A percentile compares a stretch with the other conserved stretches of the same genome.
Conservation (phyloP, 2,888 invertebrate species). For the Callinectes sapidus region DNA sequence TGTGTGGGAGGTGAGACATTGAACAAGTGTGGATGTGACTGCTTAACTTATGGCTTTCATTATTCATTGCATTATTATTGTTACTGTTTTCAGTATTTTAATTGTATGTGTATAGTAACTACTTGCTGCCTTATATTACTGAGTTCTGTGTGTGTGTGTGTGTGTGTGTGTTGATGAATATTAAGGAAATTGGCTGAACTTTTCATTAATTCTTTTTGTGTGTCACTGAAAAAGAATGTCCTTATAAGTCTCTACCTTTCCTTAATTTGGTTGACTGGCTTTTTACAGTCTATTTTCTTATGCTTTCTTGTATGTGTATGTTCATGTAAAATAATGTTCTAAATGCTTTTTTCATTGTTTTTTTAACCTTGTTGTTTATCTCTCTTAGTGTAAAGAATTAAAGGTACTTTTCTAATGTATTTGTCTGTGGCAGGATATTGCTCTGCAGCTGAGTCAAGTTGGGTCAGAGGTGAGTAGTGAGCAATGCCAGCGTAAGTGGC, state of each 20-base stretch:
- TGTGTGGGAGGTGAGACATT: conserved; percentile 45
- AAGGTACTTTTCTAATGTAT: not conserved
- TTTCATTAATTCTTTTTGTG: not conserved
- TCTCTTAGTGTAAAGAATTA: not conserved
- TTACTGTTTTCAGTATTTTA: not conserved
- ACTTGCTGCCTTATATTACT: no score
- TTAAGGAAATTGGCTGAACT: no score
- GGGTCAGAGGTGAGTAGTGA: not conserved
- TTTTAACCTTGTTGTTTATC: not conserved
- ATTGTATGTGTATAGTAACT: not conserved
- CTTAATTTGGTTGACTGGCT: not conserved
- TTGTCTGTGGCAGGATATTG: conserved; percentile 42
- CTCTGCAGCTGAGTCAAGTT: conserved; percentile 41
- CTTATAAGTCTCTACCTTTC: not conserved
- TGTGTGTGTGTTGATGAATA: not conserved
- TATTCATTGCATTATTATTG: not conserved
- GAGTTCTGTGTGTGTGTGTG: not conserved
- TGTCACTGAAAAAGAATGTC: no score
- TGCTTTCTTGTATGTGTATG: not conserved
- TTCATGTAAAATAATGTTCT: not conserved
- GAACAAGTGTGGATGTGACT: not conserved
- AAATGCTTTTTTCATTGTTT: not conserved
- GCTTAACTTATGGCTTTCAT: not conserved
- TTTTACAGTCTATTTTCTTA: not conserved
- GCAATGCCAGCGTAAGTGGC: conserved; percentile 58